Base-by-base conservation (phyloP, 2,888 invertebrate species). In the Gastracanthus pulcherrimus region DNA sequence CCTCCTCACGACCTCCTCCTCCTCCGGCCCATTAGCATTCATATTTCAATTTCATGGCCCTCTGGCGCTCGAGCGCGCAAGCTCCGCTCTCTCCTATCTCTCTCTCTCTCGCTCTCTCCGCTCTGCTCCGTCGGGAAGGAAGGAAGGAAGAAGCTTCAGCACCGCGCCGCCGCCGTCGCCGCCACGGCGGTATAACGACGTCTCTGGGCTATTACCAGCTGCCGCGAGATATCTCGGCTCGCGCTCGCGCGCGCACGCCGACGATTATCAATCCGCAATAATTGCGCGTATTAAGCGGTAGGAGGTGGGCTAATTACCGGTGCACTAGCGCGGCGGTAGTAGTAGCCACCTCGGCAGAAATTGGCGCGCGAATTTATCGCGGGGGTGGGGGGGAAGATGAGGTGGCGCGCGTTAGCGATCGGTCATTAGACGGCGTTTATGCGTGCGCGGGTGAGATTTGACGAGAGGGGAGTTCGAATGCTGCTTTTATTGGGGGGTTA, bases 191-290 rank as follows among this genome's bases (percentile, higher is more conserved):
- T 7, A 69, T 83, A 81, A 86, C 83, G 85, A 84, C 55, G 23
- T 13, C 23, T 55, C 55, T 55, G 55, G 84, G 85, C 86, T 84
- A 88, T 86, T 87, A 88, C 86, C 87, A 87, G 86, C 84, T 85
- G 85, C 86, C n/a, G n/a, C n/a, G n/a, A n/a, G 66, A 72, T 79
- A 79, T 67, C 75, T 75, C 26, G 58, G 36, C 23, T 29, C 13
- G 85, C 84, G 85, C 86, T 81, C 86, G 83, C 87, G 29, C 7
- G 29, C 31, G 29, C 23, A 7, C 7, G 66, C 85, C 86, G 87
- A 86, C 85, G 87, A 88, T 89, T 89, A 89, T 89, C 89, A 89
- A 89, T 89, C 88, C 88, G 86, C 86, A 88, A 89, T 90, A 89
- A 90, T 90, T 89, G 88, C 87, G 88, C 86, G 87, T 87, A 89